A percentile compares a stretch with the other conserved stretches of the same genome.
Evolutionary conservation across 2,113 vertebrate species (phyloP).

Genomic region (Periophthalmus modestus): DNA sequence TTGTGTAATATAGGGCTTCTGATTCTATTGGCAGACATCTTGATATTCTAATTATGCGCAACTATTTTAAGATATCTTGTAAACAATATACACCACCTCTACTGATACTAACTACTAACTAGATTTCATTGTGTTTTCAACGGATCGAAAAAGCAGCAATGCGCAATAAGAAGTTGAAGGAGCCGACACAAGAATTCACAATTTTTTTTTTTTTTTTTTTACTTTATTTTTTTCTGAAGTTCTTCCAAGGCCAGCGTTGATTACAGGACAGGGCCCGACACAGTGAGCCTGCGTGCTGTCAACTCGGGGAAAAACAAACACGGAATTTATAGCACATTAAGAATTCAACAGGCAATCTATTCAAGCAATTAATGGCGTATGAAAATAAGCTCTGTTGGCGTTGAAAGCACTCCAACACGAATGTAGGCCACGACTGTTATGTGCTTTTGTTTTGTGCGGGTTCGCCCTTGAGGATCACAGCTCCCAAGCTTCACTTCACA

Average conservation of each 20-base stretch:
- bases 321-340: slow-evolving; percentile 79
- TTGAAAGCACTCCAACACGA: slow-evolving; percentile 73
- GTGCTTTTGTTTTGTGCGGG: slow-evolving; percentile 69
- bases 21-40: too few relatives aligned
- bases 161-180: slow-evolving; percentile 40
- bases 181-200: neutral
- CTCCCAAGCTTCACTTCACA: slow-evolving; percentile 66
- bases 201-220: neutral
- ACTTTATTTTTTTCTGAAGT: slow-evolving; percentile 44
- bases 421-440: slow-evolving; percentile 75
- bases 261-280: slow-evolving; percentile 71
- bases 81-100: too few relatives aligned
- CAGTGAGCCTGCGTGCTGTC: slow-evolving; percentile 70
- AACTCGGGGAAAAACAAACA: slow-evolving; percentile 77
- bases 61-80: too few relatives aligned
- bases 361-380: slow-evolving; percentile 81
- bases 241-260: slow-evolving; percentile 71
- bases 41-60: too few relatives aligned
- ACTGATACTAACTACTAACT: neutral
- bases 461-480: slow-evolving; percentile 78
- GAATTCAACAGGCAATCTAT: slow-evolving; percentile 83
- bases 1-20: too few relatives aligned
- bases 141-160: slow-evolving; percentile 21
- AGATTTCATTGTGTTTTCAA: slow-evolving; percentile 17
- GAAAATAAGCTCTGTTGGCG: slow-evolving; percentile 78